phyloP scores from a whole-genome alignment of 2,113 vertebrate species.

The Oryzias woworae region DNA sequence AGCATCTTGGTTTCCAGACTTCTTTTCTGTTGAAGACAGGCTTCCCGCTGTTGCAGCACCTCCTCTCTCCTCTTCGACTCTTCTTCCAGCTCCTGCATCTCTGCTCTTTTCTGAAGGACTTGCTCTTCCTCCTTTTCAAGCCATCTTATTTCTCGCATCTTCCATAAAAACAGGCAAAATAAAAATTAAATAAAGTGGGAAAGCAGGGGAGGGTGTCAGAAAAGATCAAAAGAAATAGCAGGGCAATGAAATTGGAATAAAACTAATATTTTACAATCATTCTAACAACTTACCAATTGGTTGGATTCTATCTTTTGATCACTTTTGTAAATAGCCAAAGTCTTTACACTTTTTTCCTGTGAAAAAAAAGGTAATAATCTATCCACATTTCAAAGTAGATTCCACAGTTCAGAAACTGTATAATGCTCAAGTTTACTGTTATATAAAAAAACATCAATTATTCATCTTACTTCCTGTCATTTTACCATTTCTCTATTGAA shows the following conservation, averaged over 20 bases:
- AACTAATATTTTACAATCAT: neutral
- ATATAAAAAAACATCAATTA: neutral
- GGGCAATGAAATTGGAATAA: neutral
- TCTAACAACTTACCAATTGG: conserved; percentile 35
- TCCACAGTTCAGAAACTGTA: neutral
- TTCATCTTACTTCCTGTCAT: neutral
- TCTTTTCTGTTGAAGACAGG: conserved; percentile 81
- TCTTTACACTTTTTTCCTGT: conserved; percentile 74
- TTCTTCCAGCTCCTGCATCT: conserved; percentile 82
- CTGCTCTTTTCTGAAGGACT: conserved; percentile 81
- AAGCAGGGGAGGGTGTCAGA: neutral
- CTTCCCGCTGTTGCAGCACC: conserved; percentile 82
- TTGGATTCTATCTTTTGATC: conserved; percentile 6
- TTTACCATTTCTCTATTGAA: neutral
- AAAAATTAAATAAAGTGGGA: neutral
- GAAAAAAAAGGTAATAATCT: neutral
- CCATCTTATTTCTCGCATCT: conserved; percentile 79
- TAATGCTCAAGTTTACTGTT: neutral
- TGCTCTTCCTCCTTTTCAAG: conserved; percentile 88
- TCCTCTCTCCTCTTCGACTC: conserved; percentile 86
- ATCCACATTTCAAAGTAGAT: neutral
- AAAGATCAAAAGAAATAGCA: conserved; percentile 1
- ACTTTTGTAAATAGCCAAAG: conserved; percentile 57
- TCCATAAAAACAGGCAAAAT: conserved; percentile 49
- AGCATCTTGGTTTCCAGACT: conserved; percentile 86